Evolutionary conservation across 2,888 invertebrate genomes (phyloP).

Genomic region (Tipula confusa): DNA sequence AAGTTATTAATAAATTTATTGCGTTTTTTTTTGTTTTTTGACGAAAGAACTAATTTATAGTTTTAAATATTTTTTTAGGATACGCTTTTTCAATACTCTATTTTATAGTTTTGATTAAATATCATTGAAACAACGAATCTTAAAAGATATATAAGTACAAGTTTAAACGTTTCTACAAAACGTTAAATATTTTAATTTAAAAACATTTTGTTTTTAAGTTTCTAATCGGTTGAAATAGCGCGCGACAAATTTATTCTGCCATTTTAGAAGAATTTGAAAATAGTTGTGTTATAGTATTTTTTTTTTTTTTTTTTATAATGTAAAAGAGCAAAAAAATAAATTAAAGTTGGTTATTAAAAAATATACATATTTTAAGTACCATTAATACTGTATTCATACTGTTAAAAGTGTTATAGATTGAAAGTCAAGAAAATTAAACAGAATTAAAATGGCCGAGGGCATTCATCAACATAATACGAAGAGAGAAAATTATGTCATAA

Average conservation of each 20-base stretch:
- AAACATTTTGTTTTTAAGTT: not conserved
- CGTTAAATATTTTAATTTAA: not conserved
- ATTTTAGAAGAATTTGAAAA: not conserved
- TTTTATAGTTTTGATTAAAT: too few relatives aligned
- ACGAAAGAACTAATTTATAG: not conserved
- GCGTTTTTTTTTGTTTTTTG: not conserved
- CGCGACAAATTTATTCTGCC: not conserved
- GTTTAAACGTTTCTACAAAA: not conserved
- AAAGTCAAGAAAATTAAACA: not conserved
- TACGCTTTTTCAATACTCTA: too few relatives aligned
- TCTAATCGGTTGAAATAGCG: not conserved
- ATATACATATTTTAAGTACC: conserved; percentile 1
- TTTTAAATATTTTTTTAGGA: too few relatives aligned
- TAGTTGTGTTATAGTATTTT: not conserved
- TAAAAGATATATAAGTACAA: not conserved
- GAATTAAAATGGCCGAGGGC: not conserved
- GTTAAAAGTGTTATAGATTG: not conserved
- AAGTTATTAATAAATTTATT: not conserved
- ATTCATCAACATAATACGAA: not conserved
- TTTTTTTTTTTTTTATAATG: too few relatives aligned
- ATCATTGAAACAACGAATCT: too few relatives aligned
- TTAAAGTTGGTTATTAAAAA: not conserved
- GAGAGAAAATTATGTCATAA: conserved; percentile 20
- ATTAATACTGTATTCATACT: not conserved
- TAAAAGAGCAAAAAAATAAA: not conserved